A percentile compares a stretch with the other conserved stretches of the same genome.
phyloP scores from a whole-genome alignment of 2,113 vertebrate species.

The Rhinoderma darwinii region DNA sequence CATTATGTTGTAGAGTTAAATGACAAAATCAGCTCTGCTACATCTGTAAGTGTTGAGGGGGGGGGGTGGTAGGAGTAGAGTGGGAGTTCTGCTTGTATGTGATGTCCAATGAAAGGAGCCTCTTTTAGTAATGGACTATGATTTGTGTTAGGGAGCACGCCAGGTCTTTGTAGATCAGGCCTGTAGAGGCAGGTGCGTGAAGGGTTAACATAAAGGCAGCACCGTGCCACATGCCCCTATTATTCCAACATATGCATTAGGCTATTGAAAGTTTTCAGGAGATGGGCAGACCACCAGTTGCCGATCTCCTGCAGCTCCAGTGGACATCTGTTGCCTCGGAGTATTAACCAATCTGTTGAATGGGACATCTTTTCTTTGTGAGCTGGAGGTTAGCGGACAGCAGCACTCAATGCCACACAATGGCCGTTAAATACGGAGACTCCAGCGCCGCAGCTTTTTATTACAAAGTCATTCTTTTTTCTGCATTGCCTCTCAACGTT shows the following conservation, averaged over 20 bases:
- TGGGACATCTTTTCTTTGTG: constrained; percentile 81
- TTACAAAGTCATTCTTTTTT: constrained; percentile 90
- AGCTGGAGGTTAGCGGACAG: constrained; percentile 73
- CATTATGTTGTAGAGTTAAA: no score
- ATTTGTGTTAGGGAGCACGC: constrained; percentile 65
- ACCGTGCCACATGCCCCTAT: constrained; percentile 80
- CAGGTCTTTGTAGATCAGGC: constrained; percentile 61
- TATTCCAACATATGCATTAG: constrained; percentile 82
- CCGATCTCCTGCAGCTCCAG: constrained; percentile 89
- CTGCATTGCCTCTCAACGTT: constrained; percentile 71
- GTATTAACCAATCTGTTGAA: constrained; percentile 86
- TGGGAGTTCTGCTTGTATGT: background rate
- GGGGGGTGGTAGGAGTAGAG: constrained; percentile 1
- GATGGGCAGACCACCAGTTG: constrained; percentile 90
- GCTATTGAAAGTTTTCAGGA: constrained; percentile 83
- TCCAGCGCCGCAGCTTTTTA: constrained; percentile 75
- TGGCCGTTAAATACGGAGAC: constrained; percentile 80
- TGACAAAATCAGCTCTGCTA: background rate
- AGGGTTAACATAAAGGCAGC: constrained; percentile 81
- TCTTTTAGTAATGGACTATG: constrained; percentile 59
- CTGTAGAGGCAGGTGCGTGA: constrained; percentile 66
- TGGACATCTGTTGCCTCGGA: constrained; percentile 94
- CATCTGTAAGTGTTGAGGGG: background rate
- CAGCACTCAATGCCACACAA: constrained; percentile 73
- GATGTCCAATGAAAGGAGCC: constrained; percentile 58